Conservation (phyloP, 1,140 invertebrate genomes). For the Potamilus streckersoni region DNA sequence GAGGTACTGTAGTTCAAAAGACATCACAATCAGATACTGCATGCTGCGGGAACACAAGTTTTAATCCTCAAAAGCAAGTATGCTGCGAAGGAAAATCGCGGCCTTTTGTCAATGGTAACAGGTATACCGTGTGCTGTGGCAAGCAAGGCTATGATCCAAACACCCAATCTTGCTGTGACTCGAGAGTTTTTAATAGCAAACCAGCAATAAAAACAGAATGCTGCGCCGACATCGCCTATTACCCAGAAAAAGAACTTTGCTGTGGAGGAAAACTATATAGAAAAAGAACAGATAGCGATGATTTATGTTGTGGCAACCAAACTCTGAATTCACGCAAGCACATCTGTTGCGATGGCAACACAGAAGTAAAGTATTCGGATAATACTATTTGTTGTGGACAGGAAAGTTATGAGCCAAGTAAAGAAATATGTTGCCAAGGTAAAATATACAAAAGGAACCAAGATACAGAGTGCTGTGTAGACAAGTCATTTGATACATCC, state of each 20-base stretch:
- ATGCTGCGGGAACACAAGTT: neutral
- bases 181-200: constrained; percentile 7
- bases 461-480: no score
- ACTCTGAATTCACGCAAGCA: constrained; percentile 9
- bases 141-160: constrained; percentile 10
- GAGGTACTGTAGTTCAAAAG: constrained; percentile 6
- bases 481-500: no score
- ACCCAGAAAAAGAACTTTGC: constrained; percentile 14
- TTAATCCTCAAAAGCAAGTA: constrained; percentile 15
- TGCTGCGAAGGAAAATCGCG: constrained; percentile 24
- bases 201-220: constrained; percentile 16
- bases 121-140: constrained; percentile 19
- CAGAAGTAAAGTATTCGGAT: neutral
- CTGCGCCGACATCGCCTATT: constrained; percentile 9
- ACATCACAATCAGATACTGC: constrained; percentile 1
- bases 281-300: constrained; percentile 4
- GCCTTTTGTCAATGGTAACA: constrained; percentile 7
- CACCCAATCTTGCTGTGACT: constrained; percentile 19
- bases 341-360: constrained; percentile 23
- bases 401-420: no score
- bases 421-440: no score
- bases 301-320: constrained; percentile 15
- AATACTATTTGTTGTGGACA: no score
- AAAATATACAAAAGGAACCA: no score
- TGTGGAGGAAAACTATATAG: constrained; percentile 18